Evolutionary conservation across 2,797 vertebrate species (phyloP).

Genomic region (Toxotes lorentzi): DNA sequence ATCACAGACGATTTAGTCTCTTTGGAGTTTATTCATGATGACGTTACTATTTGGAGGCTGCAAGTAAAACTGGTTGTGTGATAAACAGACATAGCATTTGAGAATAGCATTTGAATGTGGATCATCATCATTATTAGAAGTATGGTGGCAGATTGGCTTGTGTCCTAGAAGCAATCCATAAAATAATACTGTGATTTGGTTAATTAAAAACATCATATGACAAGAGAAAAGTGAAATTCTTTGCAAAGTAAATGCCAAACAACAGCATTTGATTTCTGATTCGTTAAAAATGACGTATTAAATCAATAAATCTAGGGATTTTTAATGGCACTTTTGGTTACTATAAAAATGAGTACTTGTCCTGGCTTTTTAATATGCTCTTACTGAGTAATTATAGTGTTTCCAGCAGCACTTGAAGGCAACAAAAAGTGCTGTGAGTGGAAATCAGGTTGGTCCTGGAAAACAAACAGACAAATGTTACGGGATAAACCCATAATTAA

Average conservation of each 20-base stretch:
- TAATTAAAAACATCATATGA: background rate
- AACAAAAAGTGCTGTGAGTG: background rate
- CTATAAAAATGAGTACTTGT: no score
- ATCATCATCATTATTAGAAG: background rate
- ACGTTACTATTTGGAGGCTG: background rate
- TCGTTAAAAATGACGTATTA: background rate
- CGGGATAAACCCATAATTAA: conserved; percentile 1
- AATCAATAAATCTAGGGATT: background rate
- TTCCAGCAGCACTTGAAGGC: conserved; percentile 30
- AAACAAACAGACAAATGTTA: conserved; percentile 23
- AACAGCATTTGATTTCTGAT: background rate
- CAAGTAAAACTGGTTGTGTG: background rate
- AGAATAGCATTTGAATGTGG: background rate
- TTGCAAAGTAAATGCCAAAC: background rate
- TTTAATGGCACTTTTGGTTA: background rate
- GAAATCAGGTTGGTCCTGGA: conserved; percentile 15
- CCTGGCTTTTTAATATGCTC: background rate
- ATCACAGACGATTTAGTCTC: background rate
- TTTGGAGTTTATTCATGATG: background rate
- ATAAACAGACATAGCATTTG: background rate
- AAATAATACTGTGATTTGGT: background rate
- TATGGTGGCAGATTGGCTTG: background rate
- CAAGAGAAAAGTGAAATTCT: background rate
- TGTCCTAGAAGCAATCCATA: background rate
- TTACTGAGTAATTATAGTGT: background rate